Conservation (phyloP, 2,888 invertebrate species). For the Nephrotoma appendiculata region DNA sequence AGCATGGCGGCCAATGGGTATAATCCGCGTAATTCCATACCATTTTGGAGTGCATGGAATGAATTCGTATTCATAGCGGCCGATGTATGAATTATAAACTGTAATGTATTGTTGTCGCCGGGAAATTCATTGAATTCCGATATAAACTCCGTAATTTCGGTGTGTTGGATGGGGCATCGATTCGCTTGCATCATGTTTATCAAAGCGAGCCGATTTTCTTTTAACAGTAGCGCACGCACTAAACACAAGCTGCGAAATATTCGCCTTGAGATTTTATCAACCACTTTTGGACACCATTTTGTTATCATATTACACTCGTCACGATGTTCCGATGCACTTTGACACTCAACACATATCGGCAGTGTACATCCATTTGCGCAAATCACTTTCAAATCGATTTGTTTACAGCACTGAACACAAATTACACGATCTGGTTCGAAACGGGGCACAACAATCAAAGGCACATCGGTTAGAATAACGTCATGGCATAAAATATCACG, state of each 20-base stretch:
- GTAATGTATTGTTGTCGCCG: constrained; percentile 23
- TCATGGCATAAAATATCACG: constrained; percentile 51
- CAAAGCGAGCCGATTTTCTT: constrained; percentile 23
- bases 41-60: constrained; percentile 24
- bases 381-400: constrained; percentile 28
- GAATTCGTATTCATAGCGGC: constrained; percentile 33
- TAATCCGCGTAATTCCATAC: constrained; percentile 39
- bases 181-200: constrained; percentile 30
- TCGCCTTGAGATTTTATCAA: constrained; percentile 11
- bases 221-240: constrained; percentile 25
- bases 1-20: constrained; percentile 55
- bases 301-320: constrained; percentile 49
- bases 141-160: constrained; percentile 26
- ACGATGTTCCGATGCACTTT: constrained; percentile 40
- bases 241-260: constrained; percentile 27
- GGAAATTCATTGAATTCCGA: constrained; percentile 30
- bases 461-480: constrained; percentile 52
- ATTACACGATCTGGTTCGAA: constrained; percentile 39
- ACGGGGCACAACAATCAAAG: constrained; percentile 56
- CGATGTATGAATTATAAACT: constrained; percentile 25
- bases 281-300: constrained; percentile 39
- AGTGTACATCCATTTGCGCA: constrained; percentile 52
- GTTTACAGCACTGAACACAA: constrained; percentile 50
- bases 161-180: constrained; percentile 24
- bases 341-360: constrained; percentile 52